Conservation (phyloP, 2,113 vertebrate genomes). For the Sorex araneus region DNA sequence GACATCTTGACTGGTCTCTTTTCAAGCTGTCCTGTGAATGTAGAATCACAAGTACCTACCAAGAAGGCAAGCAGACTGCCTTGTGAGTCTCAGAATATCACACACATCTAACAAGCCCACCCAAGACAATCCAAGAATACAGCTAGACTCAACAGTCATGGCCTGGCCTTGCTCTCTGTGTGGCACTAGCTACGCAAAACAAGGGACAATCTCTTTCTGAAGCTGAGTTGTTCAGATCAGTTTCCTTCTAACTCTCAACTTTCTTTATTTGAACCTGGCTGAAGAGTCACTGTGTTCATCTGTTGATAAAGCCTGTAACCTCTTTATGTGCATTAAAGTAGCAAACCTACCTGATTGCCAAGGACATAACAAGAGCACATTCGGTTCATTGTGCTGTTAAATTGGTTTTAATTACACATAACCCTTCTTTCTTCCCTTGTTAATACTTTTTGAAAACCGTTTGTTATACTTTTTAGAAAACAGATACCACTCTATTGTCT, state of each 20-base stretch:
- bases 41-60: background rate
- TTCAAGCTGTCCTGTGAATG: background rate
- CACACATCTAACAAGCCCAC: background rate
- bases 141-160: background rate
- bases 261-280: background rate
- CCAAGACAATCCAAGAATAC: background rate
- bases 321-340: background rate
- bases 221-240: background rate
- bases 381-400: constrained; percentile 16
- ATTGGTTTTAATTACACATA: constrained; percentile 64
- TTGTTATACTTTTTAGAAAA: constrained; percentile 45
- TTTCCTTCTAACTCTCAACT: constrained; percentile 1
- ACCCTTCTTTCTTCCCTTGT: constrained; percentile 55
- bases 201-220: background rate
- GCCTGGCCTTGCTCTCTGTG: background rate
- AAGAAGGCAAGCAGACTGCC: background rate
- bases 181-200: background rate
- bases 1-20: background rate
- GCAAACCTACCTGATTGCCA: constrained; percentile 37
- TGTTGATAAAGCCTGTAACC: background rate
- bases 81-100: constrained; percentile 1
- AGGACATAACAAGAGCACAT: constrained; percentile 1
- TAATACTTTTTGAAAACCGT: constrained; percentile 62
- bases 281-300: background rate
- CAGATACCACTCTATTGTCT: constrained; percentile 18